Conservation (phyloP, 1,140 invertebrate species). For the Drosophila bifasciata region DNA sequence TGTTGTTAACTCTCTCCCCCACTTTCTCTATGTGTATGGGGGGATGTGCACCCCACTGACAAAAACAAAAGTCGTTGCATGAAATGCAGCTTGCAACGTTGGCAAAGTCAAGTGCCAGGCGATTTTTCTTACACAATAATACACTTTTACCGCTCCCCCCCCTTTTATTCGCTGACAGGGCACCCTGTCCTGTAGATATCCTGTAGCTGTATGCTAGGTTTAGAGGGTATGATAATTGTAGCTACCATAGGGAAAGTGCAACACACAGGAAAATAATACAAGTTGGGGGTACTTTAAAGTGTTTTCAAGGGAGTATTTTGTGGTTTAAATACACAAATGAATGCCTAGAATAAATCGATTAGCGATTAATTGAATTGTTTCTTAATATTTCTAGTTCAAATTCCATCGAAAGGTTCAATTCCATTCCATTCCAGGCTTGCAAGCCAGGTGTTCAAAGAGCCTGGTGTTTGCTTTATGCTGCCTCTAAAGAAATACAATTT, state of each 20-base stretch:
- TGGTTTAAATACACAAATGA: no score
- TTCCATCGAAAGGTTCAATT: no score
- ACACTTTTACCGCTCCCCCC: constrained; percentile 76
- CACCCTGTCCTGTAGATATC: constrained; percentile 44
- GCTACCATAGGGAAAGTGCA: neutral
- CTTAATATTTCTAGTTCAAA: no score
- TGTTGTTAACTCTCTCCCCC: neutral
- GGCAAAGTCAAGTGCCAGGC: constrained; percentile 74
- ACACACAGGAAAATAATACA: no score
- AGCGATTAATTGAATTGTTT: no score
- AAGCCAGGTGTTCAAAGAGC: no score
- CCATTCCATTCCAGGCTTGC: no score
- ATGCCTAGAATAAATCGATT: no score
- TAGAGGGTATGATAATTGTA: constrained; percentile 21
- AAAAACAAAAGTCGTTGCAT: constrained; percentile 80
- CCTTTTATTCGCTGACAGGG: constrained; percentile 76
- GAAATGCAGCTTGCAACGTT: constrained; percentile 68
- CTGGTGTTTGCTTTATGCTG: no score
- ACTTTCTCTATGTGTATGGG: constrained; percentile 9
- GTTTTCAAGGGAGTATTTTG: no score
- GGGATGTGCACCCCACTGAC: constrained; percentile 47
- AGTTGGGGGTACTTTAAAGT: neutral
- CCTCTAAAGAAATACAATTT: no score
- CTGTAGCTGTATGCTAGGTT: neutral
- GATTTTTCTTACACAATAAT: constrained; percentile 81